phyloP scores from a whole-genome alignment of 2,888 invertebrate genomes.

The Teinopalpus imperialis region DNA sequence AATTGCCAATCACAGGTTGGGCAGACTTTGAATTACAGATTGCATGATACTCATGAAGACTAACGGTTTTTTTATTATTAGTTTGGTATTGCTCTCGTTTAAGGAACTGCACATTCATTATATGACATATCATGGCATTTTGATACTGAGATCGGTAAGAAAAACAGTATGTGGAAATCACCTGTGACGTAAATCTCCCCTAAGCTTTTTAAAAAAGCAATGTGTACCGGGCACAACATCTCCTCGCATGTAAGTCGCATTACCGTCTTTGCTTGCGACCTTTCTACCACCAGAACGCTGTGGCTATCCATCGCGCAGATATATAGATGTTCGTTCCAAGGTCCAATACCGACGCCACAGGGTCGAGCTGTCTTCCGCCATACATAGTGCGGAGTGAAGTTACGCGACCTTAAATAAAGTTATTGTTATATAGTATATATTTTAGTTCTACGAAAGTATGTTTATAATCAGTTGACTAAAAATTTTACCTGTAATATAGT shows the following conservation, averaged over 20 bases:
- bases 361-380: slow-evolving; percentile 84
- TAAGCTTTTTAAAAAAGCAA: slow-evolving; percentile 80
- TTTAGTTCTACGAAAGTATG: too few species aligned
- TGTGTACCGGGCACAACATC: slow-evolving; percentile 84
- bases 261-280: slow-evolving; percentile 74
- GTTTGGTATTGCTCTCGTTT: too few species aligned
- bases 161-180: too few species aligned
- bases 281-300: slow-evolving; percentile 75
- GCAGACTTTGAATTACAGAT: too few species aligned
- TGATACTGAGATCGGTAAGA: too few species aligned
- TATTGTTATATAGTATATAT: too few species aligned
- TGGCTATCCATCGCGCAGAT: slow-evolving; percentile 87
- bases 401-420: slow-evolving; percentile 70
- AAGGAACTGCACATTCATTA: too few species aligned
- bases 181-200: slow-evolving; percentile 84
- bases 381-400: slow-evolving; percentile 77
- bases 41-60: too few species aligned
- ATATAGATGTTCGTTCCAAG: slow-evolving; percentile 82
- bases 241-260: slow-evolving; percentile 75
- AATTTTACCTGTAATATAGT: slow-evolving; percentile 72
- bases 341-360: slow-evolving; percentile 85
- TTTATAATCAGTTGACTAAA: too few species aligned
- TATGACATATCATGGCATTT: too few species aligned
- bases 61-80: too few species aligned
- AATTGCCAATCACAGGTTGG: too few species aligned